A percentile compares a stretch with the other conserved stretches of the same genome.
These are phyloP conservation scores for Oppia nitens DNA, from an alignment of 1,140 invertebrate species.

Conservation along the genomic window DNA sequence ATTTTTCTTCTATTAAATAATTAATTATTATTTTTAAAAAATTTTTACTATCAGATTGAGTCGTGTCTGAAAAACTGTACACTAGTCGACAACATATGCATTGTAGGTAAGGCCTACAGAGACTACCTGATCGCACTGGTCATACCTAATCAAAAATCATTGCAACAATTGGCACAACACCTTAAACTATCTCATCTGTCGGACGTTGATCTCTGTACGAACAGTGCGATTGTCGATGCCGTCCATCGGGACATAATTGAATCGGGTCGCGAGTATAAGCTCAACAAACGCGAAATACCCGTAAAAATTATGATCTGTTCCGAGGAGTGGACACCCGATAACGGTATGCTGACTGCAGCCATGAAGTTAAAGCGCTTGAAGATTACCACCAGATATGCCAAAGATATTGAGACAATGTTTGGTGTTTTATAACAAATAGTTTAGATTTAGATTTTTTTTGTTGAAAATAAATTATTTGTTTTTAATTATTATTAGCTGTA, in stretches of 20 bases:
- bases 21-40: too few species aligned
- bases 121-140: conserved; percentile 76
- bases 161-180: conserved; percentile 47
- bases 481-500: too few species aligned
- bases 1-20: too few species aligned
- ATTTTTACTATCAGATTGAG: conserved; percentile 29
- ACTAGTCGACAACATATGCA: conserved; percentile 83
- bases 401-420: conserved; percentile 40
- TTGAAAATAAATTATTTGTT: too few species aligned
- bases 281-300: conserved; percentile 48
- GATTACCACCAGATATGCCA: conserved; percentile 19
- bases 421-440: too few species aligned
- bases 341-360: conserved; percentile 35
- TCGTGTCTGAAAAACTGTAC: conserved; percentile 80
- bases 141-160: conserved; percentile 52
- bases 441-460: too few species aligned
- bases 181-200: conserved; percentile 35
- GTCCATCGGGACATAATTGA: conserved; percentile 29
- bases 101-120: conserved; percentile 71
- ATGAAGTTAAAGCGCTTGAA: conserved; percentile 26
- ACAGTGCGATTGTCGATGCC: conserved; percentile 48
- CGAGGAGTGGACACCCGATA: conserved; percentile 34
- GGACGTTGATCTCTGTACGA: conserved; percentile 56
- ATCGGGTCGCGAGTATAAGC: conserved; percentile 7
- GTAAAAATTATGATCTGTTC: conserved; percentile 27